Conservation (phyloP, 1,140 invertebrate species). For the Drosophila insularis region DNA sequence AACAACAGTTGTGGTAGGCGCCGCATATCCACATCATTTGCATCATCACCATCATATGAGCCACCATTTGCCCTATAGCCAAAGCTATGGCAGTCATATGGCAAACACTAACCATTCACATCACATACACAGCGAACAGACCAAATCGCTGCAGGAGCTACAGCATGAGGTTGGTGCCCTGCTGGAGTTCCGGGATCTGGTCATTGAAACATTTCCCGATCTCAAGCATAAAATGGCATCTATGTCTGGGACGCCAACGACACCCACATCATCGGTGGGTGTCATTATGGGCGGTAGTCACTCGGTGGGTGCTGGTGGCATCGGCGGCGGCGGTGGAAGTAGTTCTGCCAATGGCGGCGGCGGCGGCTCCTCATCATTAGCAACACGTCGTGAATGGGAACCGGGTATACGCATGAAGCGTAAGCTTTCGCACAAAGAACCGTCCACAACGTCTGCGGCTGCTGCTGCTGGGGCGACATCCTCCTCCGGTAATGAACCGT, state of each 20-base stretch:
- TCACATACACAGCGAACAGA: conserved; percentile 82
- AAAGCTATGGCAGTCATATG: conserved; percentile 69
- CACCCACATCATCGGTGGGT: conserved; percentile 69
- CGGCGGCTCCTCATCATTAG: conserved; percentile 60
- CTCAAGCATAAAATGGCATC: conserved; percentile 90
- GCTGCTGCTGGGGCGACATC: conserved; percentile 21
- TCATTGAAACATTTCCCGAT: conserved; percentile 95
- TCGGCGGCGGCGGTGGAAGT: not conserved
- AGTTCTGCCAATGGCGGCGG: not conserved
- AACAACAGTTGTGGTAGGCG: conserved; percentile 69
- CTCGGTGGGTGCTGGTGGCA: conserved; percentile 58
- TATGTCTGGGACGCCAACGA: conserved; percentile 80
- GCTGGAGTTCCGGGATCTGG: conserved; percentile 94
- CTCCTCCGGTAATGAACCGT: conserved; percentile 45
- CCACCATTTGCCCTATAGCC: conserved; percentile 70
- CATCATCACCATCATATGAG: conserved; percentile 69
- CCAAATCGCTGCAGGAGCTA: conserved; percentile 86
- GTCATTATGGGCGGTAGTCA: conserved; percentile 79
- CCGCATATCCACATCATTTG: conserved; percentile 73
- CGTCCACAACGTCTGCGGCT: conserved; percentile 60
- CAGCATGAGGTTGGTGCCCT: conserved; percentile 95
- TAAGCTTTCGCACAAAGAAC: conserved; percentile 85
- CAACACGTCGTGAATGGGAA: conserved; percentile 87
- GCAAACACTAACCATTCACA: conserved; percentile 41
- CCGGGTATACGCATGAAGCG: conserved; percentile 89